A percentile compares a stretch with the other conserved stretches of the same genome.
Evolutionary conservation across 2,797 vertebrate genomes (phyloP).

Genomic region (Typhlichthys eigenmanni): DNA sequence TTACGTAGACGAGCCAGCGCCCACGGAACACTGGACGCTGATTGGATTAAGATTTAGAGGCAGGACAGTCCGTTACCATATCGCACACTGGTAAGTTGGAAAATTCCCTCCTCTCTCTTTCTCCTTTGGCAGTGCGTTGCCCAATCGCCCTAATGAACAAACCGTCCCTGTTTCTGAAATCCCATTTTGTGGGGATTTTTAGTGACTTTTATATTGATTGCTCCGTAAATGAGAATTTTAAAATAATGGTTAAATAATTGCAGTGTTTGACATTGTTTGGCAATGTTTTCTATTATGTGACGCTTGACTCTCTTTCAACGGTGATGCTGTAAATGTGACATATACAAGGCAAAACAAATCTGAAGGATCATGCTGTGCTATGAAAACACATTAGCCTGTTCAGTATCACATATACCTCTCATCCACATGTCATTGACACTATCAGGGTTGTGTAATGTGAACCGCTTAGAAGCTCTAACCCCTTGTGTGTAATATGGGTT

Average conservation of each 20-base stretch:
- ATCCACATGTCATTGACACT: slow-evolving; percentile 31
- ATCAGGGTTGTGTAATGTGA: slow-evolving; percentile 7
- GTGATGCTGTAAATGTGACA: neutral
- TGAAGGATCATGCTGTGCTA: slow-evolving; percentile 21
- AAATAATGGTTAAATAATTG: slow-evolving; percentile 29
- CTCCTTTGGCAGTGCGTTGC: too few relatives aligned
- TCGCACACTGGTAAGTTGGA: too few relatives aligned
- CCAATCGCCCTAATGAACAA: too few relatives aligned
- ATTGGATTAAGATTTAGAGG: too few relatives aligned
- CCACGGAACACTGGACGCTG: too few relatives aligned
- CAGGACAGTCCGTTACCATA: too few relatives aligned
- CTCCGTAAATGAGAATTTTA: slow-evolving; percentile 25
- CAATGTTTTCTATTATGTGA: slow-evolving; percentile 20
- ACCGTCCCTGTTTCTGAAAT: too few relatives aligned
- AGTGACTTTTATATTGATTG: slow-evolving; percentile 39
- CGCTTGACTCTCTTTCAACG: slow-evolving; percentile 3
- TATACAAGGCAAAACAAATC: neutral
- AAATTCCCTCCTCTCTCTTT: too few relatives aligned
- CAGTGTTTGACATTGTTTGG: slow-evolving; percentile 28
- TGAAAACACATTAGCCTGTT: slow-evolving; percentile 35
- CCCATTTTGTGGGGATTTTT: slow-evolving; percentile 20
- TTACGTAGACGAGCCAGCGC: too few relatives aligned
- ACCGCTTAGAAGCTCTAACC: neutral
- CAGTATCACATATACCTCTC: slow-evolving; percentile 32
- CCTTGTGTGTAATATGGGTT: slow-evolving; percentile 28